Evolutionary conservation across 2,888 invertebrate species (phyloP).

Genomic region (Euzophera pinguis): DNA sequence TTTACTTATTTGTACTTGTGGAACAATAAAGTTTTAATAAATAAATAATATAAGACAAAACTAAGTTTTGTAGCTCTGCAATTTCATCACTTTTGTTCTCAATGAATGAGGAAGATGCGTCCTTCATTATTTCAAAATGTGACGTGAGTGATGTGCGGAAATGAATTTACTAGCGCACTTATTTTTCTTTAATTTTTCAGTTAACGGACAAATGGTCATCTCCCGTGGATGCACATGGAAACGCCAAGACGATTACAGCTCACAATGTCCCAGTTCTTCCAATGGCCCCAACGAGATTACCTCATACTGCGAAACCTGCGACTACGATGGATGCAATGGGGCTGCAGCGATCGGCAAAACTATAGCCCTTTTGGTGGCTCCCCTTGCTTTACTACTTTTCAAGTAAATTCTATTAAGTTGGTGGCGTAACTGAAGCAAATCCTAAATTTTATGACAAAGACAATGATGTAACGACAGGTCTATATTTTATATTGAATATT

Average conservation of each 20-base stretch:
- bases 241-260: slow-evolving; percentile 71
- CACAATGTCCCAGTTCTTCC: slow-evolving; percentile 68
- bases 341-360: slow-evolving; percentile 70
- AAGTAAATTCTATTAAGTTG: slow-evolving; percentile 41
- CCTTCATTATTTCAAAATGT: too few species aligned
- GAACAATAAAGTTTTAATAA: too few species aligned
- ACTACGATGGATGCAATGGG: slow-evolving; percentile 84
- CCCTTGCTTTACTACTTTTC: slow-evolving; percentile 58
- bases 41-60: too few species aligned
- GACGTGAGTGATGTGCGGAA: too few species aligned
- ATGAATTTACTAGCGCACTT: too few species aligned
- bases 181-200: slow-evolving; percentile 54
- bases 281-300: slow-evolving; percentile 73
- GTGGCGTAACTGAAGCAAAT: slow-evolving; percentile 1
- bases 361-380: slow-evolving; percentile 59
- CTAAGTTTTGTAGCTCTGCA: too few species aligned
- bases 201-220: slow-evolving; percentile 70
- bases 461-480: too few species aligned
- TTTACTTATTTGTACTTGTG: too few species aligned
- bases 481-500: too few species aligned
- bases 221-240: slow-evolving; percentile 82
- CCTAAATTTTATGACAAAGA: too few species aligned
- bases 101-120: too few species aligned
- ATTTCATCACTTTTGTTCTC: too few species aligned
- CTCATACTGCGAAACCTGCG: slow-evolving; percentile 84